Conservation (phyloP, 2,797 vertebrate species). For the Acipenser ruthenus region DNA sequence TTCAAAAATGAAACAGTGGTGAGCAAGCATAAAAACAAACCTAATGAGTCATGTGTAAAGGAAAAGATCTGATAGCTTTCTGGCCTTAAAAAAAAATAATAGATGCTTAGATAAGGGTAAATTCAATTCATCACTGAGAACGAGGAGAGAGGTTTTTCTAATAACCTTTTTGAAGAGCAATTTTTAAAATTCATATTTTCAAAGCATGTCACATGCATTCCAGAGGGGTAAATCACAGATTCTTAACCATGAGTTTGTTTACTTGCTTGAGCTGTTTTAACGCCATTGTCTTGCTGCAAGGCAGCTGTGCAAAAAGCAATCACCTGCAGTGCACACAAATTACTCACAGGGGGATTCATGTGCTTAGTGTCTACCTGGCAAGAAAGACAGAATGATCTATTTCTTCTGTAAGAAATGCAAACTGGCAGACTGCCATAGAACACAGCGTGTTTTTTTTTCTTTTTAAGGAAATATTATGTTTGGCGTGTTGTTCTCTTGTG, state of each 20-base stretch:
- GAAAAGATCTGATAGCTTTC: background rate
- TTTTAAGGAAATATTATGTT: constrained; percentile 2
- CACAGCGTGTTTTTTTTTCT: background rate
- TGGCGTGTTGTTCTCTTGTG: background rate
- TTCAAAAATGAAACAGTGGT: too few species aligned
- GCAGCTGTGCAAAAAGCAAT: background rate
- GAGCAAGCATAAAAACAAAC: background rate
- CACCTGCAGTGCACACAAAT: background rate
- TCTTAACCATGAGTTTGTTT: background rate
- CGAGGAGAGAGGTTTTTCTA: background rate
- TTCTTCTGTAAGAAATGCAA: background rate
- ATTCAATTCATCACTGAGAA: background rate
- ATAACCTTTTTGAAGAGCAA: background rate
- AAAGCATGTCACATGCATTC: constrained; percentile 1
- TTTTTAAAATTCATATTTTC: background rate
- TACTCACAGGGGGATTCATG: background rate
- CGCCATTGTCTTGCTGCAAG: background rate
- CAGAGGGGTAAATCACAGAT: background rate
- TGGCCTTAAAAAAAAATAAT: too few species aligned
- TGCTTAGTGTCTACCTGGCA: background rate
- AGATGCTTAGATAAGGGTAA: background rate
- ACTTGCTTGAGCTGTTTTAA: constrained; percentile 2
- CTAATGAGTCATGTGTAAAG: background rate
- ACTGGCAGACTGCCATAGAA: background rate
- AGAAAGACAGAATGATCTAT: background rate